Evolutionary conservation across 2,888 invertebrate genomes (phyloP).

Genomic region (Incurvaria masculella): DNA sequence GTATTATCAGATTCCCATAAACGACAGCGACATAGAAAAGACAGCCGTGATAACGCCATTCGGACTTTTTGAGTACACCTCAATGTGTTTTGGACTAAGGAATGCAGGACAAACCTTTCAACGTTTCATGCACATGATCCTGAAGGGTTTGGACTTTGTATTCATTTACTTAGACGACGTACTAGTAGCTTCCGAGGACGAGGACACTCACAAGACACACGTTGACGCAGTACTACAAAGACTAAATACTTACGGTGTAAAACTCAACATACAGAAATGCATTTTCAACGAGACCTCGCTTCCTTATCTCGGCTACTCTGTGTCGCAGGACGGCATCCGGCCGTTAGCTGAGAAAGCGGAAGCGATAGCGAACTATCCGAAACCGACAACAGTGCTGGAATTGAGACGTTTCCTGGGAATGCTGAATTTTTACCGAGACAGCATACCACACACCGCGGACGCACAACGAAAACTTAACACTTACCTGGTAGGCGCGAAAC

Average conservation of each 20-base stretch:
- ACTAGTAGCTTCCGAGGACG: conserved; percentile 16
- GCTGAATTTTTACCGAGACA: conserved; percentile 10
- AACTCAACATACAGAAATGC: conserved; percentile 18
- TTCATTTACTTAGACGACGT: conserved; percentile 23
- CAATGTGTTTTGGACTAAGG: conserved; percentile 24
- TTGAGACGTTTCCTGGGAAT: conserved; percentile 11
- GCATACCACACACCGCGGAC: conserved; percentile 5
- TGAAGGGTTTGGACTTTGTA: conserved; percentile 18
- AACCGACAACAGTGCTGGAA: conserved; percentile 8
- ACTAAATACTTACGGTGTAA: conserved; percentile 16
- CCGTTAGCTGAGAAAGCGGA: conserved; percentile 7
- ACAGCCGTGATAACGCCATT: conserved; percentile 28
- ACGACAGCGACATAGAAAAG: conserved; percentile 23
- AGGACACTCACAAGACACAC: conserved; percentile 16
- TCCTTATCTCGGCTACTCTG: conserved; percentile 7
- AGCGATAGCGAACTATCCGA: conserved; percentile 5
- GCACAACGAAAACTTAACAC: conserved; percentile 6
- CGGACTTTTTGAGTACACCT: conserved; percentile 24
- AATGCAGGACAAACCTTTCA: conserved; percentile 29
- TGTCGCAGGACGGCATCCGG: conserved; percentile 4
- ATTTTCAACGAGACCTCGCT: conserved; percentile 8
- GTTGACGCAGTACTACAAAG: conserved; percentile 16
- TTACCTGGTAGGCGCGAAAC: conserved; percentile 6
- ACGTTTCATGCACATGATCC: conserved; percentile 23
- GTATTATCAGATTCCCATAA: conserved; percentile 27